Evolutionary conservation across 2,113 vertebrate genomes (phyloP).

Genomic region (Urocolius indicus): DNA sequence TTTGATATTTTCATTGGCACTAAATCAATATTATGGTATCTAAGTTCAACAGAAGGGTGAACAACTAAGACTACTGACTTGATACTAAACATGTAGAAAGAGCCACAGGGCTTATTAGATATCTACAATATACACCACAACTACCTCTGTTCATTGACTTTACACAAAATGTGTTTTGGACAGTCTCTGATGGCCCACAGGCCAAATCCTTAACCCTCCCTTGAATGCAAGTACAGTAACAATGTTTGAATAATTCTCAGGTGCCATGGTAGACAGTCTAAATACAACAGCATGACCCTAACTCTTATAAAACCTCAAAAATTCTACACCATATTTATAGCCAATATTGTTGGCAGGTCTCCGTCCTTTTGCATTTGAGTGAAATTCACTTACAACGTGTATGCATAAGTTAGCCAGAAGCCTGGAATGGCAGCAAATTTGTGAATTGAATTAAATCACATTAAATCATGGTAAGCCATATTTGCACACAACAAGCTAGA

Average conservation of each 20-base stretch:
- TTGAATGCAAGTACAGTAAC: background rate
- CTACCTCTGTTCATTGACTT: background rate
- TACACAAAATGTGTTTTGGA: background rate
- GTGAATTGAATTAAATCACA: background rate
- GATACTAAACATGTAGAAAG: background rate
- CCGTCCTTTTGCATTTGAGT: background rate
- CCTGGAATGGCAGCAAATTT: background rate
- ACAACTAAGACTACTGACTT: background rate
- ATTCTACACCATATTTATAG: background rate
- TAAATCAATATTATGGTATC: background rate
- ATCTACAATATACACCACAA: background rate
- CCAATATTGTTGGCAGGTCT: background rate
- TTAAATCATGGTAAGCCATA: background rate
- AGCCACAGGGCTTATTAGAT: background rate
- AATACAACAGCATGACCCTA: background rate
- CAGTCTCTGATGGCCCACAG: background rate
- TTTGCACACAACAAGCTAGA: background rate
- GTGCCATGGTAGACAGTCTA: background rate
- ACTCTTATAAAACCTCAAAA: background rate
- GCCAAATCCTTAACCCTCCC: background rate
- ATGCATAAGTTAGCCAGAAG: background rate
- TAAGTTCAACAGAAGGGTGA: background rate
- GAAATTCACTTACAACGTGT: background rate
- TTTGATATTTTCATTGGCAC: background rate
- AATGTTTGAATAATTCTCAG: background rate